Evolutionary conservation across 2,113 vertebrate genomes (phyloP), one percentile per base, ranked within the genome.

Genomic region (Pachycephala philippinensis): DNA sequence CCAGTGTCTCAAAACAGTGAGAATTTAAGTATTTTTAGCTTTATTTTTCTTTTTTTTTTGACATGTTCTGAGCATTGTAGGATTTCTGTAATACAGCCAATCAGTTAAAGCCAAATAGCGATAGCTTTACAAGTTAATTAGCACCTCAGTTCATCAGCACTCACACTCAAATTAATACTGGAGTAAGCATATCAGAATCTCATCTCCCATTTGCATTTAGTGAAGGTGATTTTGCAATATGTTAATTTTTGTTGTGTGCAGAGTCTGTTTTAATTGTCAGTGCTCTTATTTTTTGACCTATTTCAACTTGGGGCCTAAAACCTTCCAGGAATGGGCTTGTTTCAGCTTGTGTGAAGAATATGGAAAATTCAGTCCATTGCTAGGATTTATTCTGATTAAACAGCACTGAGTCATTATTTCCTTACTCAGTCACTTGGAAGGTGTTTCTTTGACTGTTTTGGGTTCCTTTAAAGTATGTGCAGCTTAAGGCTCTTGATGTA

Each of bases 61-160:
- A 72, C 33, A 17, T 24, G 6, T 77, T 95, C 37, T 49, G 44
- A 82, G 74, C 45, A 76, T 89, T n/a, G 13, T 77, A 64, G 44
- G 80, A 64, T 87, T 81, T 90, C 94, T 74, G 56, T 78, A 80
- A 92, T 70, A 17, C 35, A 56, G 64, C 77, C 65, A 88, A 94
- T 92, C 92, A 93, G 76, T 89, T 95, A 33, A 64, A 95, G 31
- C 76, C 92, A 90, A 87, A 56, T 61, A 87, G 64, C 87, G 86
- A 57, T 84, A 81, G 83, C 77, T 77, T 90, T 92, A 61, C 76
- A 40, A 87, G 80, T 94, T 95, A 96, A 95, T 95, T 96, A 97
- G 80, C 92, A 87, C 93, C 88, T 94, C 80, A 40, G 40, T 86
- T 95, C 93, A 94, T 95, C 92, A 95, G 47, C 82, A 96, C 45